Base-by-base conservation (phyloP, 2,113 vertebrate genomes). In the Rhynchomys soricoides region DNA sequence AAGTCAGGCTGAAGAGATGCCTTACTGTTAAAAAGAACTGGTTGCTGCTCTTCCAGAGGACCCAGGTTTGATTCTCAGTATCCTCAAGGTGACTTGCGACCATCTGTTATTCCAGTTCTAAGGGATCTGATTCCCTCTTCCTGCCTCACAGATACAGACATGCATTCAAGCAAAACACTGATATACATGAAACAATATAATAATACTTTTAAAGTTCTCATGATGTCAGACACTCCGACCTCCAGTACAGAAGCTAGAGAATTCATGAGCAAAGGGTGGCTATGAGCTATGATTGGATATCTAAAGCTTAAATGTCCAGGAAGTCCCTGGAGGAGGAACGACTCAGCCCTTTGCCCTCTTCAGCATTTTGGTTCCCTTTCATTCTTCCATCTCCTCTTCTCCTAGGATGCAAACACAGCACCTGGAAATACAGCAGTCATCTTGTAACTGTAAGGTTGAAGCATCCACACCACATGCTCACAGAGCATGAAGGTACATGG, bases 381-480 rank as follows among this genome's bases (percentile, higher is more conserved):
- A 43, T 89, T 86, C 73, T 4, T 55, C 59, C 9, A 10, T 37
- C n/a, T 52, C 10, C 48, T 68, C 64, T 26, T 31, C 86, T 2
- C 66, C 82, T 78, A 74, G 59, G 91, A 66, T 26, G 4, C 0
- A 74, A 22, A 50, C 7, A 1, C 11, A 77, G 21, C 45, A 64
- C 17, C 48, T 19, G 21, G 43, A 66, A n/a, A 34, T 40, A 3
- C 68, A 55, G 86, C 68, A 87, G 22, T 43, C 48, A 13, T 64
- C 10, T 83, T 94, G 43, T 3, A 37, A 50, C 73, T n/a, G 15
- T 5, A 48, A 92, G 26, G 21, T 11, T 40, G 22, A 85, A 90
- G 85, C 13, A 1, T 31, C 3, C 6, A 55, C 48, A 50, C 34
- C 4, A 12, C 6, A 0, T 2, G 21, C 17, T 0, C 16, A 40